A percentile compares a stretch with the other conserved stretches of the same genome.
Evolutionary conservation across 2,797 vertebrate genomes (phyloP).

Genomic region (Eremophila alpestris): DNA sequence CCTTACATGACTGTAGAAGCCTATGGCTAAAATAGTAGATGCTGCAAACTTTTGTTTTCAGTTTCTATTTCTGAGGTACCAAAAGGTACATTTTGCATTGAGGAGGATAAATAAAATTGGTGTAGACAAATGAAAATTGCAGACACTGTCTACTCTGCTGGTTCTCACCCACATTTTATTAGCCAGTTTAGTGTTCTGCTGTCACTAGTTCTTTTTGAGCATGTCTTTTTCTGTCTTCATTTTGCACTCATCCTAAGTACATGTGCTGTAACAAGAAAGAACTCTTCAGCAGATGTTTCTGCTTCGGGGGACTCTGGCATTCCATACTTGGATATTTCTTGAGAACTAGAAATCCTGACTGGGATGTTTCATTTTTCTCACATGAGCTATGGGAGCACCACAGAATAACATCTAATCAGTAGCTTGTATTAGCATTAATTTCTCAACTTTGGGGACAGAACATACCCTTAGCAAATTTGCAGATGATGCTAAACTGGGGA

Average conservation of each 20-base stretch:
- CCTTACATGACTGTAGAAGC: background rate
- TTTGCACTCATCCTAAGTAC: background rate
- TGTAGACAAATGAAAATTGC: background rate
- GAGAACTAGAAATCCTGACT: constrained; percentile 49
- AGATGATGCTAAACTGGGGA: background rate
- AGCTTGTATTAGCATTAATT: constrained; percentile 60
- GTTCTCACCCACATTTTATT: background rate
- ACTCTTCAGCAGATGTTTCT: constrained; percentile 41
- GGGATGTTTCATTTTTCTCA: constrained; percentile 48
- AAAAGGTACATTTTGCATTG: background rate
- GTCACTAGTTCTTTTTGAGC: background rate
- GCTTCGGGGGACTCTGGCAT: background rate
- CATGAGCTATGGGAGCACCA: constrained; percentile 28
- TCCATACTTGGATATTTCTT: constrained; percentile 17
- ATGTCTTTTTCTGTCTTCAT: background rate
- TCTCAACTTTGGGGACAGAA: constrained; percentile 31
- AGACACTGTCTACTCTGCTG: background rate
- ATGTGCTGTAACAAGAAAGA: background rate
- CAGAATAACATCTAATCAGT: constrained; percentile 56
- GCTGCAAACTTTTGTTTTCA: background rate
- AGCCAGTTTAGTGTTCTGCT: background rate
- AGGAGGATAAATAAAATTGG: background rate
- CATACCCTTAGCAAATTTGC: background rate
- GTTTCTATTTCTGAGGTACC: background rate
- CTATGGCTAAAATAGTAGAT: background rate